Conservation (phyloP, 2,113 vertebrate genomes). For the Sander vitreus region DNA sequence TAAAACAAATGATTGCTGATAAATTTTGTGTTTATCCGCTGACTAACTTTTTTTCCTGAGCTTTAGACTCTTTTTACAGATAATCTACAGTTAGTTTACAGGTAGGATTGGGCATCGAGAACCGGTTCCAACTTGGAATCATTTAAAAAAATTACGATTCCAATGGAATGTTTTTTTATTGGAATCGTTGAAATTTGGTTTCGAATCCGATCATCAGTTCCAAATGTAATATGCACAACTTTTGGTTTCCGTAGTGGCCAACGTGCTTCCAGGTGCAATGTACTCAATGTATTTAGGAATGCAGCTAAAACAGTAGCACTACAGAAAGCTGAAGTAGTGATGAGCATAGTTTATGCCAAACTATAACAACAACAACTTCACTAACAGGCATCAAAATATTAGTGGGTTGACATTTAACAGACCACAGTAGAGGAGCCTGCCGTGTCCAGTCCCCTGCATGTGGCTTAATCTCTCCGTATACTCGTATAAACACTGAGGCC, state of each 20-base stretch:
- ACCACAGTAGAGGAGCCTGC: neutral
- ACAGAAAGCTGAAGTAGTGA: neutral
- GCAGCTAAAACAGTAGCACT: neutral
- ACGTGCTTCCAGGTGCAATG: neutral
- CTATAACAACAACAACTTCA: constrained; percentile 9
- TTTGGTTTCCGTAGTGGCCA: too few species aligned
- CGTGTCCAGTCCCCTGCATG: neutral
- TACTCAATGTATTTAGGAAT: neutral
- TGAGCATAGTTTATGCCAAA: neutral
- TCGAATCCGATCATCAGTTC: too few species aligned
- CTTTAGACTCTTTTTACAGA: neutral
- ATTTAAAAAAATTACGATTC: too few species aligned
- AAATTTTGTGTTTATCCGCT: neutral
- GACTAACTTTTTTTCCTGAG: too few species aligned
- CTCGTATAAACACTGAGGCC: constrained; percentile 4
- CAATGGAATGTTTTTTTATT: too few species aligned
- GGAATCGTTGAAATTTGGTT: too few species aligned
- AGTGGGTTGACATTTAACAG: neutral
- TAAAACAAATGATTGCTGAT: too few species aligned
- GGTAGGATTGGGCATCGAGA: too few species aligned
- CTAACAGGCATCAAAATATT: constrained; percentile 8
- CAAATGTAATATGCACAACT: too few species aligned
- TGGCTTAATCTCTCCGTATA: neutral
- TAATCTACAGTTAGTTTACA: neutral
- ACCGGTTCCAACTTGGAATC: too few species aligned